Conservation (phyloP, 1,140 invertebrate species). For the Pachypeltis micranthus region DNA sequence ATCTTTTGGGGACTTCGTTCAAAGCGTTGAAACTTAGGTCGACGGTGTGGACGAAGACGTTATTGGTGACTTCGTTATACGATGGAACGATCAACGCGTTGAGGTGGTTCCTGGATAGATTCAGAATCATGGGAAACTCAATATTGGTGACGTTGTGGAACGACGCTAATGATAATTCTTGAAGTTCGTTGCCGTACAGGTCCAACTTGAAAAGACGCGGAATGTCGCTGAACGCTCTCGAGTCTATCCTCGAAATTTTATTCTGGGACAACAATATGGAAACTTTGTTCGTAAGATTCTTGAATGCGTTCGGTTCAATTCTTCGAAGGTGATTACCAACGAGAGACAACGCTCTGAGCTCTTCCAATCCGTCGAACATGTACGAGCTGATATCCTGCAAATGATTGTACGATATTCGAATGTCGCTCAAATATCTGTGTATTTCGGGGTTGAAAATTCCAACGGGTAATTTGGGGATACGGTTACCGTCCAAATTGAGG, state of each 20-base stretch:
- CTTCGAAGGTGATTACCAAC: slow-evolving; percentile 54
- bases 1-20: slow-evolving; percentile 47
- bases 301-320: slow-evolving; percentile 46
- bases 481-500: slow-evolving; percentile 76
- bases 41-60: slow-evolving; percentile 46
- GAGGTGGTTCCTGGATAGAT: slow-evolving; percentile 47
- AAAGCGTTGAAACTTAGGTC: slow-evolving; percentile 58
- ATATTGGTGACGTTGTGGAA: slow-evolving; percentile 51
- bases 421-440: slow-evolving; percentile 59
- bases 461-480: slow-evolving; percentile 47
- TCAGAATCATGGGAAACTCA: slow-evolving; percentile 47
- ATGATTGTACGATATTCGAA: slow-evolving; percentile 63
- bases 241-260: slow-evolving; percentile 45
- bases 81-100: slow-evolving; percentile 42
- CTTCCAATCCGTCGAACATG: slow-evolving; percentile 50
- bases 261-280: slow-evolving; percentile 57
- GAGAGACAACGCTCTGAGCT: slow-evolving; percentile 55
- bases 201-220: slow-evolving; percentile 55
- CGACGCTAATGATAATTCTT: slow-evolving; percentile 47
- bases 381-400: slow-evolving; percentile 44
- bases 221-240: slow-evolving; percentile 52
- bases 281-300: slow-evolving; percentile 49
- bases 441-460: slow-evolving; percentile 53
- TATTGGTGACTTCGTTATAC: slow-evolving; percentile 34
- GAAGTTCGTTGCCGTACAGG: slow-evolving; percentile 56